A percentile compares a stretch with the other conserved stretches of the same genome.
These are phyloP conservation scores for Plecturocebus donacophilus DNA, from an alignment of 2,113 vertebrate genomes.

Conservation along the genomic window DNA sequence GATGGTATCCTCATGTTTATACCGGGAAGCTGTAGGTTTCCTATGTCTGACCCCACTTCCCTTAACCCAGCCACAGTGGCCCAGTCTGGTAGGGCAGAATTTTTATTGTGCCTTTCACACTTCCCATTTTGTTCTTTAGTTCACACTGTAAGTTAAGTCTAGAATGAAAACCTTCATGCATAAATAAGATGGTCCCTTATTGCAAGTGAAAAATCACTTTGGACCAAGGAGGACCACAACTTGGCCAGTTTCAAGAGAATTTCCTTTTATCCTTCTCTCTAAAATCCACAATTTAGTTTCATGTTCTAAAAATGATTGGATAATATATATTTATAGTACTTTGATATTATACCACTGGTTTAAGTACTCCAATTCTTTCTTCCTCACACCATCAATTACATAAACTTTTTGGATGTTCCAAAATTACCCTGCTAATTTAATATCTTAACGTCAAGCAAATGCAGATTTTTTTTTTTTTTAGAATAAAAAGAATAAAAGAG, in stretches of 20 bases:
- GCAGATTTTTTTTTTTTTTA: constrained; percentile 15
- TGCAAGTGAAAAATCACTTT: not conserved
- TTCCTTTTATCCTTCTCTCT: not conserved
- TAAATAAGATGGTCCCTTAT: not conserved
- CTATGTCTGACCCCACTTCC: not conserved
- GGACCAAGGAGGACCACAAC: not conserved
- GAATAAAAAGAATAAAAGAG: no score
- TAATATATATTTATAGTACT: not conserved
- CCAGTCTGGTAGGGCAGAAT: not conserved
- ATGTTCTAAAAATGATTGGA: not conserved
- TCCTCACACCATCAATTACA: not conserved
- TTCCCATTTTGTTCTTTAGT: not conserved
- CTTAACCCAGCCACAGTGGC: not conserved
- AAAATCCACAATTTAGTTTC: not conserved
- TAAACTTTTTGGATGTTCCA: not conserved
- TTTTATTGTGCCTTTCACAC: not conserved
- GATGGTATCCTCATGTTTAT: not conserved
- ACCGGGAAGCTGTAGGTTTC: not conserved
- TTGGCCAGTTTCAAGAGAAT: not conserved
- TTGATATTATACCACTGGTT: not conserved
- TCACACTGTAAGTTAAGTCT: not conserved
- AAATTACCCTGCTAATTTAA: constrained; percentile 17
- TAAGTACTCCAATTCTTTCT: not conserved
- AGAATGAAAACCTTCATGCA: not conserved
- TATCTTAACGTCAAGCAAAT: not conserved